phyloP scores from a whole-genome alignment of 1,140 invertebrate genomes.

The Microvelia longipes region DNA sequence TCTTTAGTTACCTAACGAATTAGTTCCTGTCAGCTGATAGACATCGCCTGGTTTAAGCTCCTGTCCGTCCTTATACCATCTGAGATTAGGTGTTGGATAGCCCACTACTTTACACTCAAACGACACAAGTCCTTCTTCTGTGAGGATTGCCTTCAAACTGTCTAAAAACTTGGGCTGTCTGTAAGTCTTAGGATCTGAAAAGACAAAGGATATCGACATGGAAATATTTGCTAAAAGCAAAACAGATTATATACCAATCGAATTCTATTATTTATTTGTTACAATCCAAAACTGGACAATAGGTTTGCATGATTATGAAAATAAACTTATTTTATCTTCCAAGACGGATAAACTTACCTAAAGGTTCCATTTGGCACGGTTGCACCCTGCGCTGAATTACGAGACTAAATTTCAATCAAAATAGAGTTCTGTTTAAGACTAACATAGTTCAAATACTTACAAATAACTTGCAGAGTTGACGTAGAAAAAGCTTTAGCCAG shows the following conservation, averaged over 20 bases:
- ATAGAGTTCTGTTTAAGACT: too few relatives aligned
- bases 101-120: conserved; percentile 87
- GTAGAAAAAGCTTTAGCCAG: conserved; percentile 54
- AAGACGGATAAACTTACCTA: too few relatives aligned
- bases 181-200: conserved; percentile 72
- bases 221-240: background rate
- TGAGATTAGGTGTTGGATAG: conserved; percentile 65
- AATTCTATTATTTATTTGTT: too few relatives aligned
- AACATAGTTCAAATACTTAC: too few relatives aligned
- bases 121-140: conserved; percentile 77
- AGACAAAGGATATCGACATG: conserved; percentile 6
- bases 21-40: conserved; percentile 76
- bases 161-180: conserved; percentile 77
- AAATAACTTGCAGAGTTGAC: conserved; percentile 53
- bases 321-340: too few relatives aligned
- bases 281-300: too few relatives aligned
- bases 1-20: conserved; percentile 48
- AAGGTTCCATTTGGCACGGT: too few relatives aligned
- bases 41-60: conserved; percentile 82
- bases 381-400: too few relatives aligned
- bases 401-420: too few relatives aligned
- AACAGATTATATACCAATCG: background rate
- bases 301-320: too few relatives aligned
- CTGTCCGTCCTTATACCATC: conserved; percentile 82
- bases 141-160: conserved; percentile 67